Conservation (phyloP, 1,140 invertebrate genomes). For the Diprion similis region DNA sequence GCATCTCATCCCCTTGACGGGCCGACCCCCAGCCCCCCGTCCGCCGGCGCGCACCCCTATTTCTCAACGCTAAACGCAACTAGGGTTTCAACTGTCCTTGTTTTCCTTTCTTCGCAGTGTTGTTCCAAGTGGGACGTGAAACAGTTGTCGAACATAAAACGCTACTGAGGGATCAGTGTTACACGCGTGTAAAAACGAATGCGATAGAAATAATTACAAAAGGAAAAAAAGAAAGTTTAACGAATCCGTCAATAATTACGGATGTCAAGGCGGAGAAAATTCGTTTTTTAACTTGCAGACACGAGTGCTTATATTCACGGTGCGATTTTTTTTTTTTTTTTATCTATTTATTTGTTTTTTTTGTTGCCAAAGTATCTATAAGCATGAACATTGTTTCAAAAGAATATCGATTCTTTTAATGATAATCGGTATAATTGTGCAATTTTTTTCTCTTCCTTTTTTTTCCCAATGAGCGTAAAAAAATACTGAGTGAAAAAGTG, state of each 20-base stretch:
- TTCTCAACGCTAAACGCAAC: conserved; percentile 53
- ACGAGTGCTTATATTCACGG: too few relatives aligned
- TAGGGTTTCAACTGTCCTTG: conserved; percentile 59
- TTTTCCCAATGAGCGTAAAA: too few relatives aligned
- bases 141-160: conserved; percentile 41
- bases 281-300: too few relatives aligned
- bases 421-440: too few relatives aligned
- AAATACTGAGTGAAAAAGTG: too few relatives aligned
- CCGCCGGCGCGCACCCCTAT: conserved; percentile 38
- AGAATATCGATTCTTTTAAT: too few relatives aligned
- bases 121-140: conserved; percentile 55
- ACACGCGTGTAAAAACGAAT: conserved; percentile 18
- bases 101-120: conserved; percentile 63
- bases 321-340: too few relatives aligned
- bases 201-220: conserved; percentile 11
- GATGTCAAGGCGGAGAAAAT: not conserved
- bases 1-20: conserved; percentile 18
- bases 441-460: too few relatives aligned
- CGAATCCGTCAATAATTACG: not conserved
- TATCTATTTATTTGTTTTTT: too few relatives aligned
- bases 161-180: not conserved
- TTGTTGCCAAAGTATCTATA: too few relatives aligned
- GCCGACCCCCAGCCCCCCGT: conserved; percentile 16
- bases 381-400: too few relatives aligned
- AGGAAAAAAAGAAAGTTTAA: too few relatives aligned